phyloP scores from a whole-genome alignment of 1,140 invertebrate species.

The Musca vetustissima region DNA sequence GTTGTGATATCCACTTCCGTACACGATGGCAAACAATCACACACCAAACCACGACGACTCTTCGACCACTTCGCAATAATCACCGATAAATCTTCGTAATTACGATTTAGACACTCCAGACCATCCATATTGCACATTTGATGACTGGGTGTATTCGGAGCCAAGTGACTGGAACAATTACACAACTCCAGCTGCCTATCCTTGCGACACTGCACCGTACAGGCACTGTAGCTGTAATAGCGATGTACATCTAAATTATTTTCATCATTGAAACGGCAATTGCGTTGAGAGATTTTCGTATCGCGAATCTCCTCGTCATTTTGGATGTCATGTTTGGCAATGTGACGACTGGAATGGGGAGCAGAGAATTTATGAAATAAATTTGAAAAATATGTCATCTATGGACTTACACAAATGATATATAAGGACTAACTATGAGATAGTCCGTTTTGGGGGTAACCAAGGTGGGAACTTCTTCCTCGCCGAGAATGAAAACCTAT shows the following conservation, averaged over 20 bases:
- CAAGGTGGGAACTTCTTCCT: conserved; percentile 66
- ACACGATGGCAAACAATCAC: conserved; percentile 65
- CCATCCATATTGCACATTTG: conserved; percentile 63
- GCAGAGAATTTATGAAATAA: background rate
- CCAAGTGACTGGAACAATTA: conserved; percentile 69
- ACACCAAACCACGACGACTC: conserved; percentile 59
- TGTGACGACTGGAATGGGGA: conserved; percentile 54
- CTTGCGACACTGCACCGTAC: conserved; percentile 68
- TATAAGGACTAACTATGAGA: conserved; percentile 57
- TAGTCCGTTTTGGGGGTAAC: conserved; percentile 64
- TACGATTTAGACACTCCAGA: conserved; percentile 62
- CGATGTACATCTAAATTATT: conserved; percentile 63
- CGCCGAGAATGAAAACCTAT: conserved; percentile 65
- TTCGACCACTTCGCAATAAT: conserved; percentile 58
- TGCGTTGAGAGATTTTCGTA: conserved; percentile 60
- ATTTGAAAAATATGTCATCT: background rate
- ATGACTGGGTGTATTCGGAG: conserved; percentile 60
- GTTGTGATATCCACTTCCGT: conserved; percentile 64
- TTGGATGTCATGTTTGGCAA: conserved; percentile 62
- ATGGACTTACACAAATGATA: conserved; percentile 57
- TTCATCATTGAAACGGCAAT: conserved; percentile 67
- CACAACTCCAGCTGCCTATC: conserved; percentile 63
- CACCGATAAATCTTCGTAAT: conserved; percentile 64
- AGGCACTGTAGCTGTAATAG: conserved; percentile 69
- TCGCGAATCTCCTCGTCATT: conserved; percentile 62